Percentiles rank a stretch among this genome's conserved stretches.
phyloP scores from a whole-genome alignment of 2,888 invertebrate species.

The Exephanes ischioxanthus region DNA sequence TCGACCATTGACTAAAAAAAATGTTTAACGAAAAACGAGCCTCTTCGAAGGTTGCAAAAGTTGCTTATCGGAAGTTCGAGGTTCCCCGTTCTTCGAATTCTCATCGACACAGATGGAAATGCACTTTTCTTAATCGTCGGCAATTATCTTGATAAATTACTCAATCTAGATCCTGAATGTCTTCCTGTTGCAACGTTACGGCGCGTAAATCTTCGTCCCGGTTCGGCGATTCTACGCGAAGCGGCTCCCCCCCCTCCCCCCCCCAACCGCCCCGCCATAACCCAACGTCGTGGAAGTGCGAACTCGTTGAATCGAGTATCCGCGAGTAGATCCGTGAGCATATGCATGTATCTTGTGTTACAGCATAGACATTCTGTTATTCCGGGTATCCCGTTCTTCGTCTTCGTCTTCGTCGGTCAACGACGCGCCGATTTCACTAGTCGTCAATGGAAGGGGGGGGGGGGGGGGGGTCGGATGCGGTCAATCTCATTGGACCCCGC shows the following conservation, averaged over 20 bases:
- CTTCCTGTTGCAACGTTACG: conserved; percentile 57
- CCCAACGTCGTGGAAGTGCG: neutral
- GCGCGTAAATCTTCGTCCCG: conserved; percentile 43
- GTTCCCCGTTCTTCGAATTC: conserved; percentile 9
- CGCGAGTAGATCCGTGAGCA: neutral
- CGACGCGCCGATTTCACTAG: conserved; percentile 59
- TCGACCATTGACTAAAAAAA: too few species aligned
- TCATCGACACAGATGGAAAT: neutral
- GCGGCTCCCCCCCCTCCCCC: neutral
- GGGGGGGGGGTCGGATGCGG: conserved; percentile 59
- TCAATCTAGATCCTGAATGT: conserved; percentile 53
- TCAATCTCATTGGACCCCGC: conserved; percentile 64
- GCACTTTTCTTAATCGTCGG: conserved; percentile 34
- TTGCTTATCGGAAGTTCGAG: neutral
- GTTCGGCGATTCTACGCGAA: conserved; percentile 38
- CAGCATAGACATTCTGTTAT: conserved; percentile 55
- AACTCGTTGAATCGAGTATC: neutral
- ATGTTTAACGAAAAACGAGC: too few species aligned
- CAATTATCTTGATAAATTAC: conserved; percentile 61
- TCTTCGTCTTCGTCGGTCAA: conserved; percentile 50
- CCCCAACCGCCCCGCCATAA: too few species aligned
- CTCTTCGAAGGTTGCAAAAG: too few species aligned
- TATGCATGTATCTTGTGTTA: conserved; percentile 33
- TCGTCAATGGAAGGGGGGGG: conserved; percentile 15
- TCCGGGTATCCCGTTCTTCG: conserved; percentile 52